Conservation (phyloP, 2,113 vertebrate species). For the Caretta caretta region DNA sequence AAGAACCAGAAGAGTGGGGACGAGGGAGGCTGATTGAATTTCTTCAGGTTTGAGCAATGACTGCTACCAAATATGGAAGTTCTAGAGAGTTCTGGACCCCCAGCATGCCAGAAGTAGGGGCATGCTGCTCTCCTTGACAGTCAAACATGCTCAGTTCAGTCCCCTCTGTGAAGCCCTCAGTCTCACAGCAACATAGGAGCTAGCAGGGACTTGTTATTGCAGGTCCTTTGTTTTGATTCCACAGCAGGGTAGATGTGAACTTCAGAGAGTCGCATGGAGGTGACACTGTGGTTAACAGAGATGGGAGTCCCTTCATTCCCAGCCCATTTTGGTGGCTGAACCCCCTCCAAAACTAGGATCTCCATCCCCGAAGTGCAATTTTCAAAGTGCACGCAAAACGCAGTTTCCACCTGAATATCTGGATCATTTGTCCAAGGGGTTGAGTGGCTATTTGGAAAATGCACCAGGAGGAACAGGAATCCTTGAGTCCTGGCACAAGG, state of each 20-base stretch:
- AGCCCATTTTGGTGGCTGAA: neutral
- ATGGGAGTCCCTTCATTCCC: neutral
- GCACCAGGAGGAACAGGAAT: neutral
- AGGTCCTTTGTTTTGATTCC: neutral
- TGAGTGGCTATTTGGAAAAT: neutral
- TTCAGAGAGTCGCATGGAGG: neutral
- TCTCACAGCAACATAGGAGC: neutral
- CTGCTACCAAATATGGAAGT: no score
- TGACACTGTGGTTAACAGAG: neutral
- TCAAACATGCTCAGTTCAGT: neutral
- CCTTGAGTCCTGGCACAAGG: neutral
- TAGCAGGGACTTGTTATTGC: no score
- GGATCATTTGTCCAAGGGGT: neutral
- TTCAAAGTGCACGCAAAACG: neutral
- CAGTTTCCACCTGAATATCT: no score
- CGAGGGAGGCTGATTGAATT: no score
- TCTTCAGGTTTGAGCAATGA: no score
- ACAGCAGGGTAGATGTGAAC: neutral
- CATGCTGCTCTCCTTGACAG: neutral
- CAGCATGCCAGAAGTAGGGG: neutral
- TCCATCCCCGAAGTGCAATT: neutral
- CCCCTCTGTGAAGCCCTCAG: neutral
- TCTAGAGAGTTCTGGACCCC: no score
- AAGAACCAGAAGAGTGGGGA: no score
- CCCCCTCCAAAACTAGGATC: neutral